These are phyloP conservation scores for Megaceryle torquata DNA, from an alignment of 2,113 vertebrate genomes.

Conservation along the genomic window DNA sequence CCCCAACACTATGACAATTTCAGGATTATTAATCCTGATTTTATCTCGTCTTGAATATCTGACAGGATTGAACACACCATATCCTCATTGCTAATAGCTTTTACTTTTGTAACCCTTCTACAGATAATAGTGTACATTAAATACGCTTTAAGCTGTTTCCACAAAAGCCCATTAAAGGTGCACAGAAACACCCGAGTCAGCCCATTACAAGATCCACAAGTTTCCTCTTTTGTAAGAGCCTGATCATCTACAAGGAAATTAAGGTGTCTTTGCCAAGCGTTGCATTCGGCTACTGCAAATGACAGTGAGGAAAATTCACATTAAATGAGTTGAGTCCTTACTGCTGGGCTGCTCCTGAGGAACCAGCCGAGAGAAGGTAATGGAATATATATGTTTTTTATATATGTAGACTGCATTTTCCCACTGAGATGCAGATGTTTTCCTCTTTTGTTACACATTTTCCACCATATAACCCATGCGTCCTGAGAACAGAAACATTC, in stretches of 20 bases:
- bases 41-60: background rate
- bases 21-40: background rate
- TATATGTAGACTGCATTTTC: accelerated
- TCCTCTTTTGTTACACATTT: background rate
- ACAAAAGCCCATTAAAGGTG: background rate
- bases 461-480: accelerated
- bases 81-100: background rate
- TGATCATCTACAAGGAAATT: background rate
- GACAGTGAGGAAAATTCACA: accelerated
- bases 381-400: background rate
- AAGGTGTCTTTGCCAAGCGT: background rate
- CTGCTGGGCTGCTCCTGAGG: background rate
- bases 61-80: background rate
- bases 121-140: background rate
- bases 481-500: background rate
- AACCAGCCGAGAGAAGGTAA: accelerated
- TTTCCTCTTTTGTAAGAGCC: background rate
- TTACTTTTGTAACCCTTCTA: background rate
- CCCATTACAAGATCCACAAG: background rate
- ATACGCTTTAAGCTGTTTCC: background rate
- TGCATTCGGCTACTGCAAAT: background rate
- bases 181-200: accelerated
- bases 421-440: background rate
- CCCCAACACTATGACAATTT: background rate
- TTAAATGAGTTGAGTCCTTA: background rate